Evolutionary conservation across 2,797 vertebrate species (phyloP), one percentile per base, ranked within the genome.

Genomic region (Bovichtus diacanthus): DNA sequence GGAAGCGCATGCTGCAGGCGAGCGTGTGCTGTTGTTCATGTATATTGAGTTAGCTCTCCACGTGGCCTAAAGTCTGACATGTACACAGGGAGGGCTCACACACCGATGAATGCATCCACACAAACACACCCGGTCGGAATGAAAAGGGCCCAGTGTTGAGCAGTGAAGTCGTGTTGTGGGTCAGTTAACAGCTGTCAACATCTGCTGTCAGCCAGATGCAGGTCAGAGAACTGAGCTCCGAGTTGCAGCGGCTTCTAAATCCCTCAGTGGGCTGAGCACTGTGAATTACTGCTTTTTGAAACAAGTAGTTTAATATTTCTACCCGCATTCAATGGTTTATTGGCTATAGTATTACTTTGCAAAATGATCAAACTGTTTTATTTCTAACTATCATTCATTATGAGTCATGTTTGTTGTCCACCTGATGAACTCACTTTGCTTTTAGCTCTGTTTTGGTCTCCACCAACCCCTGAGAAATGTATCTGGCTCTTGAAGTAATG

Each of bases 1-100:
- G 70, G 78, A 82, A 83, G 84, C 86, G 53, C 85, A 81, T 90
- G 93, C 80, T 82, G 25, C 70, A 25, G 39, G 34, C 67, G 51
- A 62, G 65, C 73, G 74, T 50, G 72, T 44, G 81, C 29, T 63
- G 77, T 74, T 70, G 60, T 80, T 78, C 8, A n/a, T 39, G 80
- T 51, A 13, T 82, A 89, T 91, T 74, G 76, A 83, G 76, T 93
- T 92, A 91, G 68, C 49, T 2, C 36, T 50, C 70, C 69, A 47
- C 49, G 23, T 55, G 69, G 63, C 62, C 51, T 54, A n/a, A 62
- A 82, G 58, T 62, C 70, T 71, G 74, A 85, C 76, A 69, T 51
- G 19, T 53, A 76, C 67, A 46, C 12, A 53, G 34, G 1, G 38
- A 69, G 1, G 1, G 7, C 72, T 59, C 63, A 21, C 54, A 55